Conservation (phyloP, 2,888 invertebrate species). For the Onthophagus sagittarius region DNA sequence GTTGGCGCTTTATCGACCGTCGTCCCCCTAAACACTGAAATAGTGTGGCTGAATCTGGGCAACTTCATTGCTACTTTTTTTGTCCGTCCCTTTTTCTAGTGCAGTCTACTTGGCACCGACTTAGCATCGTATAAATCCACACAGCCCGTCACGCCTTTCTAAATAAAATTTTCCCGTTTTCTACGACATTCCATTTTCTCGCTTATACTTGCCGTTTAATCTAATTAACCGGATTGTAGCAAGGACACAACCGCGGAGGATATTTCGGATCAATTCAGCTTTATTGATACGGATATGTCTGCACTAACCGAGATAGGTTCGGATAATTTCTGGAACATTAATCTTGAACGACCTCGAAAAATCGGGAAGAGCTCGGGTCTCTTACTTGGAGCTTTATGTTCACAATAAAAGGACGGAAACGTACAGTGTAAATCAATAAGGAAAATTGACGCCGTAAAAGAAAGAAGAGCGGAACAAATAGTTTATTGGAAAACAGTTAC, state of each 20-base stretch:
- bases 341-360: background rate
- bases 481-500: background rate
- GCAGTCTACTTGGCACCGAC: background rate
- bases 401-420: background rate
- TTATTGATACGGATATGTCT: conserved; percentile 7
- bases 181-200: background rate
- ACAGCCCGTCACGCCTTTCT: background rate
- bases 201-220: background rate
- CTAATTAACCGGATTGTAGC: conserved; percentile 2
- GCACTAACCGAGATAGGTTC: background rate
- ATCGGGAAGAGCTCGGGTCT: background rate
- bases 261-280: background rate
- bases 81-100: background rate
- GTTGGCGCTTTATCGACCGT: background rate
- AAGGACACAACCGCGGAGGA: background rate
- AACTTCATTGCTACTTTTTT: background rate
- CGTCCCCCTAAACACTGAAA: background rate
- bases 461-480: background rate
- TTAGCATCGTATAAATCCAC: background rate
- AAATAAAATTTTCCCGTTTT: background rate
- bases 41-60: background rate
- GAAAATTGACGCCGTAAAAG: conserved; percentile 5
- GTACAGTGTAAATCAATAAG: conserved; percentile 8
- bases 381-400: conserved; percentile 1
- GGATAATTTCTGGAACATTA: conserved; percentile 8